Evolutionary conservation across 1,140 invertebrate species (phyloP).

Genomic region (Mamestra configurata): DNA sequence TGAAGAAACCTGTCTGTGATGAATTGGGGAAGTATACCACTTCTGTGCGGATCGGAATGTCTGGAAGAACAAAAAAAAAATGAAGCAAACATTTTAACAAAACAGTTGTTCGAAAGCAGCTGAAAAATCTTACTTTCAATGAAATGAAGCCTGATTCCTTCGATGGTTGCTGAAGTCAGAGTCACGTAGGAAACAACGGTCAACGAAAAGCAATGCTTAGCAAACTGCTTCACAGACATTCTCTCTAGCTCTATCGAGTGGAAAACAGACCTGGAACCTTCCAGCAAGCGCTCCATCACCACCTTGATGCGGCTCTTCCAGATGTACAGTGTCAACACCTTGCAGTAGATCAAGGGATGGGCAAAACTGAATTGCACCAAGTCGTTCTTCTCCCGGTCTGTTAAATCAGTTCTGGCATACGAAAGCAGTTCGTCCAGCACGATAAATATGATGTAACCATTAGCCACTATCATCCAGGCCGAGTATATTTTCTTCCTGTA

Average conservation of each 20-base stretch:
- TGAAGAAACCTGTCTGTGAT: slow-evolving; percentile 54
- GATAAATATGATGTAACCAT: slow-evolving; percentile 56
- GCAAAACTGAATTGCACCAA: slow-evolving; percentile 62
- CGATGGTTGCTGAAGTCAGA: slow-evolving; percentile 48
- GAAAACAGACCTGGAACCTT: slow-evolving; percentile 52
- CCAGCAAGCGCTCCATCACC: slow-evolving; percentile 60
- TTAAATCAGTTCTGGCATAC: slow-evolving; percentile 58
- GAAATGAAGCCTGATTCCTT: slow-evolving; percentile 57
- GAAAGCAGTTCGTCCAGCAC: slow-evolving; percentile 60
- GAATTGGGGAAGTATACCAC: slow-evolving; percentile 61
- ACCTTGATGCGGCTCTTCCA: slow-evolving; percentile 55
- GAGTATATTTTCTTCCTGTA: slow-evolving; percentile 51
- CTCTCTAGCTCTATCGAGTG: slow-evolving; percentile 55
- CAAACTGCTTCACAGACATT: slow-evolving; percentile 54
- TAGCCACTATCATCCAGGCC: slow-evolving; percentile 58
- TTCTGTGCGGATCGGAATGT: slow-evolving; percentile 67
- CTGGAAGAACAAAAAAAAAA: slow-evolving; percentile 54
- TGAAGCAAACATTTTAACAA: too few species aligned
- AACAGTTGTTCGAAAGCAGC: too few species aligned
- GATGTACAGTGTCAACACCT: slow-evolving; percentile 59
- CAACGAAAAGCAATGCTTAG: slow-evolving; percentile 53
- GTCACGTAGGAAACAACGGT: slow-evolving; percentile 48
- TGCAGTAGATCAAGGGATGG: slow-evolving; percentile 56
- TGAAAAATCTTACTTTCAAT: slow-evolving; percentile 61
- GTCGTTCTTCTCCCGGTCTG: slow-evolving; percentile 65